phyloP scores from a whole-genome alignment of 2,113 vertebrate species.

The Mustelus asterias region DNA sequence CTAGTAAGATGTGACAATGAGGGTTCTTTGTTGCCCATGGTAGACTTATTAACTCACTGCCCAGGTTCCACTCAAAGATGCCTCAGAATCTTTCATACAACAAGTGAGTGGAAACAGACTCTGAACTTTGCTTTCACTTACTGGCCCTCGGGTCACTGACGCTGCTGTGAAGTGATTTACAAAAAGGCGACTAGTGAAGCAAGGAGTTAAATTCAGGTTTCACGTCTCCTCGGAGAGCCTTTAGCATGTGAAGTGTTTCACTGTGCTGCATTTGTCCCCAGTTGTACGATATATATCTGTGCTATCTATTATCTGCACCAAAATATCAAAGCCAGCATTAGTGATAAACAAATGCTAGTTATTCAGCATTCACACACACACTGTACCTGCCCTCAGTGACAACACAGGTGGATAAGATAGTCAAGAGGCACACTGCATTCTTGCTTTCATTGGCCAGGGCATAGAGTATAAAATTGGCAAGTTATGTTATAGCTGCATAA shows the following conservation, averaged over 20 bases:
- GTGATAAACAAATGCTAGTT: background rate
- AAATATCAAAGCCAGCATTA: background rate
- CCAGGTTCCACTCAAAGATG: background rate
- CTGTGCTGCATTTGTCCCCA: background rate
- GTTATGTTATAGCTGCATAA: too few species aligned
- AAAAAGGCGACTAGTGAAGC: background rate
- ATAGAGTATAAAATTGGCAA: too few species aligned
- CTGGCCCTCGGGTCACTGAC: background rate
- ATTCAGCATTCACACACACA: too few species aligned
- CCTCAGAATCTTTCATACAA: too few species aligned
- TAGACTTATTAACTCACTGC: background rate
- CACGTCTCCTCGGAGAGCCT: too few species aligned
- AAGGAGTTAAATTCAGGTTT: too few species aligned
- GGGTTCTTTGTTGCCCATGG: background rate
- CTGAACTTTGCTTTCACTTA: background rate
- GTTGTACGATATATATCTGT: too few species aligned
- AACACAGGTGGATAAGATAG: too few species aligned
- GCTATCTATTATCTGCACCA: background rate
- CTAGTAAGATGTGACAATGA: background rate
- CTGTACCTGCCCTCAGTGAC: too few species aligned
- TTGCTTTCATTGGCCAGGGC: too few species aligned
- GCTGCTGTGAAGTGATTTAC: background rate
- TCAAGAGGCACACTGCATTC: background rate
- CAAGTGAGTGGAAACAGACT: too few species aligned
- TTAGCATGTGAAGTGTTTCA: background rate